phyloP scores from a whole-genome alignment of 2,113 vertebrate species.

The Ceyx margarethae region DNA sequence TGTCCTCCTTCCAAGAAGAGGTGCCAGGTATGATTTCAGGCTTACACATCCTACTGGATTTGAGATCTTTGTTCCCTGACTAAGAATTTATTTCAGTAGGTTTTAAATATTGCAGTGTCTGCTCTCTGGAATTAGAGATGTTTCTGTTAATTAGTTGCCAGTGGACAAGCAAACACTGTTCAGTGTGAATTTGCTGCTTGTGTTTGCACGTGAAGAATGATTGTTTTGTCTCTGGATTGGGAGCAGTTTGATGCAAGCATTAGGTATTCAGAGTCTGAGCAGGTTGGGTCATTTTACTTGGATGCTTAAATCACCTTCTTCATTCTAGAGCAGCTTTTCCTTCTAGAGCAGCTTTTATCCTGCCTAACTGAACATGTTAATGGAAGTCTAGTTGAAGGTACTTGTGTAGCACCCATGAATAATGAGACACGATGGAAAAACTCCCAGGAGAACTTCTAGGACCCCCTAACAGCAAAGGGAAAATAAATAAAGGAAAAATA shows the following conservation, averaged over 20 bases:
- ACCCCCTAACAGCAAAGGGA: neutral
- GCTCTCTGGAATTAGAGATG: neutral
- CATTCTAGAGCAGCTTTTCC: neutral
- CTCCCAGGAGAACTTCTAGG: neutral
- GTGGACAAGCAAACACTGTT: neutral
- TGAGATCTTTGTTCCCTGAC: constrained; percentile 9
- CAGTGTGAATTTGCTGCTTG: neutral
- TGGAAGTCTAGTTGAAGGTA: neutral
- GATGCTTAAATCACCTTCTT: neutral
- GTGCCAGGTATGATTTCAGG: constrained; percentile 20
- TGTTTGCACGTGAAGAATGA: neutral
- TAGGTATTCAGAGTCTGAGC: neutral
- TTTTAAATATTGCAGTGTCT: neutral
- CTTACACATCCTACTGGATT: constrained; percentile 13
- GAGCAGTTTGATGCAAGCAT: neutral
- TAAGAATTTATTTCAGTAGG: neutral
- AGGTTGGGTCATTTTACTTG: neutral
- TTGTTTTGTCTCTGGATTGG: neutral
- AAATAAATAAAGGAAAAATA: neutral
- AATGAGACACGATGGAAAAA: neutral
- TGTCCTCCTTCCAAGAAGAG: neutral
- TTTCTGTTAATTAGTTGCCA: neutral
- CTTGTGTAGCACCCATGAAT: neutral
- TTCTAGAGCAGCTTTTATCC: neutral
- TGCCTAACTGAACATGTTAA: neutral